Evolutionary conservation across 2,888 invertebrate genomes (phyloP).

Genomic region (Megaustenia siamemsis): DNA sequence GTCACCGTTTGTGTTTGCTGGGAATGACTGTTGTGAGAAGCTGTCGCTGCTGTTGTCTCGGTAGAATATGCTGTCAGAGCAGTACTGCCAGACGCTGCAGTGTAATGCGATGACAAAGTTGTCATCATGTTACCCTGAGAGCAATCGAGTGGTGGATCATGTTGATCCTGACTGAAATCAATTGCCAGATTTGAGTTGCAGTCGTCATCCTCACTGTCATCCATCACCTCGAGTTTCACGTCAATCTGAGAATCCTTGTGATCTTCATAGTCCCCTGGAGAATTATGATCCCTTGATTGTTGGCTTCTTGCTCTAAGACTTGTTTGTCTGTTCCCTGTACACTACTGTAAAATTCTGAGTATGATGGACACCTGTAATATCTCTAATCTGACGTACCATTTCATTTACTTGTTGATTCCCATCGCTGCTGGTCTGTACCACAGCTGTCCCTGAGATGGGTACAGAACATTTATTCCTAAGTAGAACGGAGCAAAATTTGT

Average conservation of each 20-base stretch:
- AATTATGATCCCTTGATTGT: conserved; percentile 20
- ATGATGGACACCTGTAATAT: conserved; percentile 67
- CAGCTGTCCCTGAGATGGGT: conserved; percentile 64
- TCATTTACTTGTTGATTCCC: conserved; percentile 75
- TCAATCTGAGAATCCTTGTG: conserved; percentile 45
- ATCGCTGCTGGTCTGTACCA: conserved; percentile 73
- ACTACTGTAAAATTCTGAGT: conserved; percentile 47
- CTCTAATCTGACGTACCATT: conserved; percentile 72
- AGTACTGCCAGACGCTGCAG: neutral
- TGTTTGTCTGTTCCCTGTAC: conserved; percentile 17
- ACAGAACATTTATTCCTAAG: conserved; percentile 67
- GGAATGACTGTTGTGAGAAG: conserved; percentile 49
- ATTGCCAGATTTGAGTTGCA: conserved; percentile 41
- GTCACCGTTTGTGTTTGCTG: conserved; percentile 39
- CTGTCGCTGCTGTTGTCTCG: conserved; percentile 53
- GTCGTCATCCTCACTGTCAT: conserved; percentile 49
- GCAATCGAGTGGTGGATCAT: conserved; percentile 37
- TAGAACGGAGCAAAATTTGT: conserved; percentile 71
- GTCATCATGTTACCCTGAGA: conserved; percentile 7
- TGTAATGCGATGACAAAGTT: neutral
- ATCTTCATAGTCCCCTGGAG: conserved; percentile 35
- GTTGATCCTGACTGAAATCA: conserved; percentile 50
- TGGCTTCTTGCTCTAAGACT: conserved; percentile 10
- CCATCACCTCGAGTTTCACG: conserved; percentile 50
- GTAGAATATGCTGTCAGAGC: conserved; percentile 36